phyloP scores from a whole-genome alignment of 2,888 invertebrate species.

The Cyaniris semiargus region DNA sequence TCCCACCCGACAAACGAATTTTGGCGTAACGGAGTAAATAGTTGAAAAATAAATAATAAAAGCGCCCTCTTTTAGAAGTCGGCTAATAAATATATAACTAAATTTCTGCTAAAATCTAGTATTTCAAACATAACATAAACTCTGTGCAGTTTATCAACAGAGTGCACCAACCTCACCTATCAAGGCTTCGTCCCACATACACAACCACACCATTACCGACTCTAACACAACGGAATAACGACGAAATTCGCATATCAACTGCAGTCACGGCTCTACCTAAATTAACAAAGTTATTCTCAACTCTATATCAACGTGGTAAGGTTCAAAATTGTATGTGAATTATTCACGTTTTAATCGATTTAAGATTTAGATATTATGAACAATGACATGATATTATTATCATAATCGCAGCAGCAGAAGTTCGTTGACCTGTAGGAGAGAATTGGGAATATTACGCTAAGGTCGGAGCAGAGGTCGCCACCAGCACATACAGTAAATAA shows the following conservation, averaged over 20 bases:
- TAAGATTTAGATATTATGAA: slow-evolving; percentile 17
- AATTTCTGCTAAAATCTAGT: neutral
- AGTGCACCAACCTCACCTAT: slow-evolving; percentile 15
- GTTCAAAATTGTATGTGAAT: neutral
- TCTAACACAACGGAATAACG: neutral
- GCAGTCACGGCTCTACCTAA: neutral
- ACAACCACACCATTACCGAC: neutral
- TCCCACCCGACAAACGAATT: no score
- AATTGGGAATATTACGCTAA: neutral
- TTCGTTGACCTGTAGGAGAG: neutral
- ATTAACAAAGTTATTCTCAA: neutral
- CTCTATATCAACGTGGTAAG: neutral
- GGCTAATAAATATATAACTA: neutral
- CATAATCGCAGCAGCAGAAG: neutral
- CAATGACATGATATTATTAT: slow-evolving; percentile 12
- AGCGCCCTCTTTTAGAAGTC: no score
- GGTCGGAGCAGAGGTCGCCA: no score
- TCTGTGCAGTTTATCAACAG: slow-evolving; percentile 8
- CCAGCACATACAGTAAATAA: no score
- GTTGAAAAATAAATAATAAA: no score
- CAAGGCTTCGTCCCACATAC: slow-evolving; percentile 27
- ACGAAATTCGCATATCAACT: neutral
- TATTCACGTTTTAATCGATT: neutral
- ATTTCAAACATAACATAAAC: neutral
- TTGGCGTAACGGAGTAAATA: no score